Base-by-base conservation (phyloP, 2,797 vertebrate genomes). In the Artibeus lituratus region DNA sequence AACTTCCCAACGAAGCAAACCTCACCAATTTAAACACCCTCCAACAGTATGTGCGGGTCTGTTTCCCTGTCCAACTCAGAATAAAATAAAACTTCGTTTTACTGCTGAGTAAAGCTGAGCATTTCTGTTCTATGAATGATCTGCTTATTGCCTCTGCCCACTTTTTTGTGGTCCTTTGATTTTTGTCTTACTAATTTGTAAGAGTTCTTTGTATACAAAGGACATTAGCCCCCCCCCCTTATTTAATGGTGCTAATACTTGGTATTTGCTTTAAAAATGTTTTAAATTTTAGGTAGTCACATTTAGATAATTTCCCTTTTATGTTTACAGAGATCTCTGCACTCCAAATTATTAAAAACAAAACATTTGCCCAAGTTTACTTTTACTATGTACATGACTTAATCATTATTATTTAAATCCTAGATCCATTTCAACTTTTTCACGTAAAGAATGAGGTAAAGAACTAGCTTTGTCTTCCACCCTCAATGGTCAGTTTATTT, bases 1-100 rank as follows among this genome's bases (percentile, higher is more conserved):
- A 87, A 76, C 55, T 91, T 95, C 59, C 72, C 70, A 35, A 55
- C n/a, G 42, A 70, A 86, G 80, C 32, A 94, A 85, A 29, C 12
- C 51, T 96, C 29, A 90, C 19, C 51, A 93, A 84, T 42, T 85
- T 74, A 90, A 87, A 94, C n/a, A 90, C 84, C 59, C 12, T 51
- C 87, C 90, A 84, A 81, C 42, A 81, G 16, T 19, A 82, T 18
- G 29, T 1, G 9, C 47, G 65, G 67, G 16, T 73, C 59, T 67
- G 84, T 70, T 86, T 57, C 65, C 62, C n/a, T 69, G 15, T 77
- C 59, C 84, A 87, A 90, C 39, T 59, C 37, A 62, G 67, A 67
- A 32, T 81, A 87, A 91, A 94, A 90, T 84, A 51, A 89, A 94
- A 59, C 35, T 14, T 16, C 65, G 29, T 86, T 94, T 93, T 51